Evolutionary conservation across 2,888 invertebrate species (phyloP), one percentile per base, ranked within the genome.

Genomic region (Sclerodermus sp.): DNA sequence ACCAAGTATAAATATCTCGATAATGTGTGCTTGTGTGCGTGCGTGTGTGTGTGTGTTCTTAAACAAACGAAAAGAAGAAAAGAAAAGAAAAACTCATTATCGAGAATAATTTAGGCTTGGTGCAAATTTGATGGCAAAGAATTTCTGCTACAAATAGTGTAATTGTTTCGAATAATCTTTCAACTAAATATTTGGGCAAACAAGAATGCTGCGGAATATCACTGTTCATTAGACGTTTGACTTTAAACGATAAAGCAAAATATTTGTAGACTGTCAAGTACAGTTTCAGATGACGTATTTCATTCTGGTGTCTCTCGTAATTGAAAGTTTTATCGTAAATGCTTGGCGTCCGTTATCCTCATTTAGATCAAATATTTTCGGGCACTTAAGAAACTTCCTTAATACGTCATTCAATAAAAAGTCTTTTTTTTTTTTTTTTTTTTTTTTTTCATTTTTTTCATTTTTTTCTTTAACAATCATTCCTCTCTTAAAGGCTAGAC

Each of bases 251-350:
- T 53, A 53, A 60, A 61, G 48, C 47, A 53, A 47, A n/a, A 61
- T 64, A 49, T 63, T 58, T 38, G 64, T 63, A 64, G 63, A 64
- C 57, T 63, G 61, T 56, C 52, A 50, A 50, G 53, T 56, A 42
- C 57, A 54, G 50, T 54, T 54, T 48, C 56, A 55, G 60, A 60
- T 58, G 57, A 57, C 47, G 38, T 49, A 52, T 54, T 61, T 37
- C 34, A 16, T 34, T 45, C 29, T 50, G 46, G 2, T 8, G n/a
- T 49, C 13, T 49, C 31, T 16, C 51, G 58, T 60, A 58, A 56
- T 50, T 54, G 51, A 53, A 45, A 31, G 49, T 61, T 53, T 49
- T 41, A 40, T 52, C 51, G 49, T 51, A 53, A 50, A 8, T 50
- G 50, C 49, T 58, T 23, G 51, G 43, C 43, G 50, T 52, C 49